phyloP scores from a whole-genome alignment of 2,888 invertebrate genomes.

The Clitarchus hookeri region DNA sequence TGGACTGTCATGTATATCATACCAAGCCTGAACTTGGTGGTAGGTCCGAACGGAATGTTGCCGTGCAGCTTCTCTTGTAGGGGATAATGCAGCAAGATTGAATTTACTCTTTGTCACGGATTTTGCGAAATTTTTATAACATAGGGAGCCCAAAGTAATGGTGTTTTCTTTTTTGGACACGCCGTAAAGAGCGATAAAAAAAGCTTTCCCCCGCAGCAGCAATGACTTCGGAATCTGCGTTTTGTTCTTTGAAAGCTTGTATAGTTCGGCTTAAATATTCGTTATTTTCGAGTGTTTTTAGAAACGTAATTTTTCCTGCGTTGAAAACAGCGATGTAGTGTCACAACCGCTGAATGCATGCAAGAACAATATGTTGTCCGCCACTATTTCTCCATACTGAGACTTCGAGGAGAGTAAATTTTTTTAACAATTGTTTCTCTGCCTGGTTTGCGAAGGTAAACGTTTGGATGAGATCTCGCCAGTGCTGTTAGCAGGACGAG shows the following conservation, averaged over 20 bases:
- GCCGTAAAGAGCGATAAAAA: no score
- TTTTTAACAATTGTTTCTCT: not conserved
- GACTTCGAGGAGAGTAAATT: not conserved
- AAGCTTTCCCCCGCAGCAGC: no score
- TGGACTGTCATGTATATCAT: no score
- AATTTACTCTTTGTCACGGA: constrained; percentile 40
- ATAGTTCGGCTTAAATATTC: not conserved
- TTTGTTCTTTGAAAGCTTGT: not conserved
- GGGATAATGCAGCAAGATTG: constrained; percentile 37
- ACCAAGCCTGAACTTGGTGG: constrained; percentile 43
- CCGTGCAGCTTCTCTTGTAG: constrained; percentile 42
- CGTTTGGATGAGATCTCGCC: not conserved
- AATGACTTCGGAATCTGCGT: no score
- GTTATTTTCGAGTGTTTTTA: not conserved
- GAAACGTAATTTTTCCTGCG: no score
- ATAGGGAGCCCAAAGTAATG: no score
- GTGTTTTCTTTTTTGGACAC: no score
- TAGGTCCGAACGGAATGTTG: constrained; percentile 44
- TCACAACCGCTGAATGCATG: not conserved
- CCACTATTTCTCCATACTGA: not conserved
- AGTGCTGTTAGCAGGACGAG: not conserved
- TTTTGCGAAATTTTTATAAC: constrained; percentile 28
- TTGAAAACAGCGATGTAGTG: not conserved
- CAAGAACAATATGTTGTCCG: constrained; percentile 1
- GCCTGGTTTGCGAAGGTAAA: not conserved